Base-by-base conservation (phyloP, 1,140 invertebrate genomes). In the Nebria ingens region DNA sequence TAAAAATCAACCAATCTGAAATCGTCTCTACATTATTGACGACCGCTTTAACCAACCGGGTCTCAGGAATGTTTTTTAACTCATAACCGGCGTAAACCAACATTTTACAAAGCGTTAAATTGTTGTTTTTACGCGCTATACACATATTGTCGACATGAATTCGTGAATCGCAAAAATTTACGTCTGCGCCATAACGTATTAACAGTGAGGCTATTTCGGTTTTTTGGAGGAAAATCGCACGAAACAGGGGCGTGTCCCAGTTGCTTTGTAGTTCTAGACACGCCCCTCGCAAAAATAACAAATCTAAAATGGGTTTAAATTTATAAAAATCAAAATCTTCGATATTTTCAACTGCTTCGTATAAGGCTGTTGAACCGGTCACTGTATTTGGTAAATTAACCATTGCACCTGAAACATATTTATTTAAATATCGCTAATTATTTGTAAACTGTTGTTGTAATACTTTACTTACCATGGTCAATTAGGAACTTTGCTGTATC, bases 231-330 rank as follows among this genome's bases (percentile, higher is more conserved):
- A 72, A 62, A 15, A 80, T 65, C 21, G 77, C 74, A 20, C 70
- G 61, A 15, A 71, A 71, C 52, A 79, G 54, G 0, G 78, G 77
- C 2, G 76, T 75, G 25, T 75, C 76, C 11, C 77, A 73, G 19
- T 73, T 71, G 65, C 60, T 72, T 62, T 62, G 69, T 58, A 53
- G 67, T 61, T 79, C 71, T 45, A 78, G 59, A 34, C 66, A 62
- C 19, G 70, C 74, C 6, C 69, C 66, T 57, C 74, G 70, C 6
- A 64, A 62, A 2, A 78, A 65, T 22, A 81, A 61, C 3, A 76
- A 58, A 4, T 73, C 66, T 23, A 79, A 62, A 19, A 79, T 69
- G 9, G 42, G 38, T 23, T 69, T 56, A 54, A 80, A 77, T n/a
- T 61, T 56, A 3, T 11, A 9, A 17, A 4, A 17, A 9, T 60